phyloP scores from a whole-genome alignment of 92 coral and sea anemone species.

The Heteractis magnifica region DNA sequence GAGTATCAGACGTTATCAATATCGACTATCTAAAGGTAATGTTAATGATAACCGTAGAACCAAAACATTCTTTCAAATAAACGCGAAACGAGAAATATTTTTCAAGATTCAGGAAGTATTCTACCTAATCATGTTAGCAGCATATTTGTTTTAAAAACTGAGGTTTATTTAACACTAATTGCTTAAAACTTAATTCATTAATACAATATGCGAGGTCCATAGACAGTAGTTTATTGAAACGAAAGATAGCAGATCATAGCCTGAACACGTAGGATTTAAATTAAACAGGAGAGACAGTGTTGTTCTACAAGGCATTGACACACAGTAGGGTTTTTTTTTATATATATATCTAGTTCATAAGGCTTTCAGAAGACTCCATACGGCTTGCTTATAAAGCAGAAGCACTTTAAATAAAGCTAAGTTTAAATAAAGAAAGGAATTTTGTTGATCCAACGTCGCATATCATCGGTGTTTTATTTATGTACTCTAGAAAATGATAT shows the following conservation, averaged over 20 bases:
- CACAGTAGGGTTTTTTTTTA: neutral
- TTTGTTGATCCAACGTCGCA: neutral
- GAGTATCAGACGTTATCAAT: neutral
- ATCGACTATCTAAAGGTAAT: neutral
- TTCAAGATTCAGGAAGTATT: neutral
- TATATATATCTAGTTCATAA: neutral
- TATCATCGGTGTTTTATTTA: neutral
- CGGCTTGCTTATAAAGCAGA: neutral
- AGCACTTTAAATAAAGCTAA: no score
- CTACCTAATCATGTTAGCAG: neutral
- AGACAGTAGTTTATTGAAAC: neutral
- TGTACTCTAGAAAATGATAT: neutral
- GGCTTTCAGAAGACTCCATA: neutral
- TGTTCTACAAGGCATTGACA: neutral
- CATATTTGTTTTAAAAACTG: neutral
- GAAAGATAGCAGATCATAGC: neutral
- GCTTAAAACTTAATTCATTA: neutral
- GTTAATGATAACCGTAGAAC: neutral
- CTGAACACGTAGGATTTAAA: neutral
- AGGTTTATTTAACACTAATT: neutral
- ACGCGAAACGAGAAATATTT: neutral
- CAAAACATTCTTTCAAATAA: neutral
- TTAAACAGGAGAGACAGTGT: neutral
- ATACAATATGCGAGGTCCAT: neutral
- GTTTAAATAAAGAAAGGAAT: neutral